Base-by-base conservation (phyloP, 2,888 invertebrate species). In the Hirtodrosophila alboralis region DNA sequence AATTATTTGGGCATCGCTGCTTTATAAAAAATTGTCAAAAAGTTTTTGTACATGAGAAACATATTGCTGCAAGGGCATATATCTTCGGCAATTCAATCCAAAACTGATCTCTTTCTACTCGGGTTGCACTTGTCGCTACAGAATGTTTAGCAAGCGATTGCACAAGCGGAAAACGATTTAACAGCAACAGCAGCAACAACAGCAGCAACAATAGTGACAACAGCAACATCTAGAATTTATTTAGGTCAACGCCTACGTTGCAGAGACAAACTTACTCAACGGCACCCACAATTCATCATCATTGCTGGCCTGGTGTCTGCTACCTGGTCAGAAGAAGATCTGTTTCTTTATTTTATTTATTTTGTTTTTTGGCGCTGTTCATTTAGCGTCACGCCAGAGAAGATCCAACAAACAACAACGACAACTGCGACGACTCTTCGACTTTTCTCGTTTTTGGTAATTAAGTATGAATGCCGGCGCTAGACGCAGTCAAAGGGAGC, bases 401-500 rank as follows among this genome's bases (percentile, higher is more conserved):
- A 71, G 41, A 70, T 38, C 34, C 71, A 65, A 70, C 44, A 43
- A 49, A 30, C 40, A 41, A 36, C 47, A 14, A 43, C 43, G 27
- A 48, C 63, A 58, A 62, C 54, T 36, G 31, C 69, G 41, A 62
- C 51, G 40, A 56, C 23, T 68, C 49, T 61, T 51, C 14, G 48
- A 27, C 38, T 62, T 66, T 54, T 52, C 38, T 62, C 45, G 47
- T 81, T 70, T 79, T 83, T 76, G 80, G 84, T 85, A 81, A 83
- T 85, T 81, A 81, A 83, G 80, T 76, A 79, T 79, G 80, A 85
- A 76, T 83, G 79, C 72, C 84, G 84, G 79, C 85, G 85, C 79
- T 81, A 84, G 85, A 85, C 75, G 70, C 72, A 72, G 48, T 76
- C 70, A 70, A 48, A 13, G 26, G 40, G 31, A 8, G 12, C 31